These are phyloP conservation scores for Chalcosyrphus nemorum DNA, from an alignment of 2,888 invertebrate species.

Conservation along the genomic window DNA sequence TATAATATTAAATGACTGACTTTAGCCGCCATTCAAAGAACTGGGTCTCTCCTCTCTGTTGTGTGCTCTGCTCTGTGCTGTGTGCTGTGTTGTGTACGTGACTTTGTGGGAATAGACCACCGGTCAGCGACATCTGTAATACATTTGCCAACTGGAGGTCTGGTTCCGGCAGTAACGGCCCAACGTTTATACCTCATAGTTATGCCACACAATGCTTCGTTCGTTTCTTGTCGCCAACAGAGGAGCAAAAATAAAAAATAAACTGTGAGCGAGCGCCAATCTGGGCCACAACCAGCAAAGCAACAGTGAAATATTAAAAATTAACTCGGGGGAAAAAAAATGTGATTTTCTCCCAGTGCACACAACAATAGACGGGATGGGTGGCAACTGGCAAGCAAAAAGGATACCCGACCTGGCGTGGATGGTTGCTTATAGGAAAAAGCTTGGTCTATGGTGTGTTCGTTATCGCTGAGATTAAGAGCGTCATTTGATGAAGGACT, in stretches of 20 bases:
- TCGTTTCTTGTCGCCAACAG: neutral
- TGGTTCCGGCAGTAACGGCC: neutral
- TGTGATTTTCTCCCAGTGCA: slow-evolving; percentile 33
- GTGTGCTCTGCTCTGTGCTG: slow-evolving; percentile 30
- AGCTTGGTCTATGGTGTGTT: too few species aligned
- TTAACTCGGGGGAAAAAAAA: slow-evolving; percentile 27
- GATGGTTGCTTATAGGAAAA: too few species aligned
- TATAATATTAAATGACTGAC: neutral
- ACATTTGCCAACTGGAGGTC: slow-evolving; percentile 5
- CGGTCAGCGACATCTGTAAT: slow-evolving; percentile 52
- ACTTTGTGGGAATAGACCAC: slow-evolving; percentile 36
- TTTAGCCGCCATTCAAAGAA: neutral
- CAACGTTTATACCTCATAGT: slow-evolving; percentile 9
- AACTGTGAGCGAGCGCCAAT: too few species aligned
- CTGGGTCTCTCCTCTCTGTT: neutral
- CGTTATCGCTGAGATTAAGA: too few species aligned
- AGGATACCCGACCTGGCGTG: too few species aligned
- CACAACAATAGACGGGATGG: slow-evolving; percentile 20
- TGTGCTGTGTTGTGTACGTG: slow-evolving; percentile 6
- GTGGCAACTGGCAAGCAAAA: neutral
- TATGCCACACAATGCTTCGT: slow-evolving; percentile 14
- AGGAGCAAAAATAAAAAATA: too few species aligned
- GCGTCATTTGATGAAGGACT: too few species aligned
- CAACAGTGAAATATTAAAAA: slow-evolving; percentile 35
- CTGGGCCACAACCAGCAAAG: neutral